Evolutionary conservation across 2,113 vertebrate genomes (phyloP).

Genomic region (Gnathonemus echidnorhynchus): DNA sequence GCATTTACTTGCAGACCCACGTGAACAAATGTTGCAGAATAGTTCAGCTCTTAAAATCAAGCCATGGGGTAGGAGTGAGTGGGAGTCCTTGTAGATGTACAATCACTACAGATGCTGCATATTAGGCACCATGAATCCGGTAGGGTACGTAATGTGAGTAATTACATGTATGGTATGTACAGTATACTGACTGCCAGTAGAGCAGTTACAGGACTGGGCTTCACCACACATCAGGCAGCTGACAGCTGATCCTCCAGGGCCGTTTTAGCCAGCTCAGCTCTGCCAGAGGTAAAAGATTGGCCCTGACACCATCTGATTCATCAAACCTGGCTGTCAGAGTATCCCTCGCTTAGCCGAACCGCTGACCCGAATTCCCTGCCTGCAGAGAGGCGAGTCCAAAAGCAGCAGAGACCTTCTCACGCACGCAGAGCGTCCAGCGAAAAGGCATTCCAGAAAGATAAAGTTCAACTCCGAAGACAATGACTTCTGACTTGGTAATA

Average conservation of each 20-base stretch:
- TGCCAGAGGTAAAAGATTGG: slow-evolving; percentile 5
- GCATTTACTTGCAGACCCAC: slow-evolving; percentile 45
- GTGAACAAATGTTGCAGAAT: slow-evolving; percentile 44
- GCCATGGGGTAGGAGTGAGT: slow-evolving; percentile 10
- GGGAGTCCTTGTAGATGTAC: neutral
- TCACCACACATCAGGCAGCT: neutral
- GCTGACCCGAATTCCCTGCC: neutral
- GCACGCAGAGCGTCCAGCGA: neutral
- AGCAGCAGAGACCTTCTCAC: neutral
- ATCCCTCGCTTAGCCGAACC: slow-evolving; percentile 2
- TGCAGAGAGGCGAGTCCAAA: neutral
- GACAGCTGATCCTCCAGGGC: neutral
- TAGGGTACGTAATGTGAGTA: neutral
- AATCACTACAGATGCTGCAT: neutral
- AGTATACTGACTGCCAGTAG: neutral
- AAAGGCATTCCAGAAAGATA: neutral
- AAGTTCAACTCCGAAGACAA: neutral
- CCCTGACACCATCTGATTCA: slow-evolving; percentile 11
- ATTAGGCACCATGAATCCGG: neutral
- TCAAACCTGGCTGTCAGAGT: slow-evolving; percentile 14
- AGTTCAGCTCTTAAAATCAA: slow-evolving; percentile 44
- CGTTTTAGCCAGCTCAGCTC: slow-evolving; percentile 1
- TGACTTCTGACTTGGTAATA: neutral
- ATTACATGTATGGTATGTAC: neutral
- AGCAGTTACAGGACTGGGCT: neutral